These are phyloP conservation scores for Pseudoips prasinana DNA, from an alignment of 2,888 invertebrate genomes.

Conservation along the genomic window DNA sequence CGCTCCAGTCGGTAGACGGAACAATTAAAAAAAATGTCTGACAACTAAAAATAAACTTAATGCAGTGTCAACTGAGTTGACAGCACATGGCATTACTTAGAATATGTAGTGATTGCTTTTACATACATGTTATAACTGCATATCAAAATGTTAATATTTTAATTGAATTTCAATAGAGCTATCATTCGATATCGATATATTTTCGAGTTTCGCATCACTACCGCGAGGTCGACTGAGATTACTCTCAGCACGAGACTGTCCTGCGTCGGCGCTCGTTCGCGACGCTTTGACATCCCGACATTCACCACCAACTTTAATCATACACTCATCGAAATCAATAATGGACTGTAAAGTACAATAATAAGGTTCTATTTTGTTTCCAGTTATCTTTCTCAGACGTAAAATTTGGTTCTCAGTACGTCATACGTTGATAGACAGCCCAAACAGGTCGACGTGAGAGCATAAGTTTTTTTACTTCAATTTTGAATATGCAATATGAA, in stretches of 20 bases:
- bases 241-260: constrained; percentile 82
- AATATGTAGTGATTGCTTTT: too few species aligned
- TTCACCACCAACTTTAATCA: constrained; percentile 40
- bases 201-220: too few species aligned
- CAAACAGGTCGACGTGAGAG: constrained; percentile 61
- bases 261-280: constrained; percentile 79
- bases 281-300: constrained; percentile 81
- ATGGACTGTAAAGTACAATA: constrained; percentile 25
- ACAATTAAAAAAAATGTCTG: too few species aligned
- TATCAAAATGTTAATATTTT: too few species aligned
- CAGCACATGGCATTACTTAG: too few species aligned
- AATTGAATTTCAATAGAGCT: too few species aligned
- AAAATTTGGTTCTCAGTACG: constrained; percentile 49
- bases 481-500: constrained; percentile 71
- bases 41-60: too few species aligned
- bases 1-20: too few species aligned
- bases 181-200: too few species aligned
- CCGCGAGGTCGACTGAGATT: constrained; percentile 70
- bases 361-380: constrained; percentile 38
- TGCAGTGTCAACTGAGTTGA: too few species aligned
- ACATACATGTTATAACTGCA: too few species aligned
- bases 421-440: constrained; percentile 79
- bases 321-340: constrained; percentile 17
- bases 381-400: constrained; percentile 10
- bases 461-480: constrained; percentile 48